Evolutionary conservation across 1,140 invertebrate genomes (phyloP).

Genomic region (Bombyx mandarina): DNA sequence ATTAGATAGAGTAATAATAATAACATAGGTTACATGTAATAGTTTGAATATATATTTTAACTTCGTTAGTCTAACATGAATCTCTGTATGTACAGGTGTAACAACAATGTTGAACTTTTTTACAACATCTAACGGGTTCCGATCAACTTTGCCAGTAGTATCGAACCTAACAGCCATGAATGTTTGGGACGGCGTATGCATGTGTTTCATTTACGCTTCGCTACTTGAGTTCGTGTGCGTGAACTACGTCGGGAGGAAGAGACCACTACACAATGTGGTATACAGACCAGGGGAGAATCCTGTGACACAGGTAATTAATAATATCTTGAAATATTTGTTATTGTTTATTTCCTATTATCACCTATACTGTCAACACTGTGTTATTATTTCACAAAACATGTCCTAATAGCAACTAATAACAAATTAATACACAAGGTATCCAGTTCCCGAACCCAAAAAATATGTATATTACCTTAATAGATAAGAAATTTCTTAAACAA

Average conservation of each 20-base stretch:
- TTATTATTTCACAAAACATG: no score
- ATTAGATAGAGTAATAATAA: no score
- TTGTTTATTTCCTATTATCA: no score
- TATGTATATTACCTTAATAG: no score
- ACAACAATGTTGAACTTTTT: conserved; percentile 98
- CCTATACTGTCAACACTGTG: no score
- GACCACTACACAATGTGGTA: conserved; percentile 89
- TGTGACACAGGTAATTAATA: conserved; percentile 84
- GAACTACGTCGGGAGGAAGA: conserved; percentile 93
- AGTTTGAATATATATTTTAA: conserved; percentile 1
- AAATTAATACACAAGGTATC: no score
- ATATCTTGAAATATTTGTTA: background rate
- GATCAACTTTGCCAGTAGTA: conserved; percentile 91
- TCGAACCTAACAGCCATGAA: conserved; percentile 96
- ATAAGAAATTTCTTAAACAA: no score
- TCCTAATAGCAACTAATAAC: no score
- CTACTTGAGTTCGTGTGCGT: conserved; percentile 94
- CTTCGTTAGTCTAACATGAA: background rate
- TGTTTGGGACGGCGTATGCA: conserved; percentile 95
- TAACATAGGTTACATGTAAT: background rate
- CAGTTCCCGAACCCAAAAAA: no score
- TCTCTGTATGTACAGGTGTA: conserved; percentile 75
- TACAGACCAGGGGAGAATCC: conserved; percentile 91
- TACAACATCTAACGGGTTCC: conserved; percentile 92
- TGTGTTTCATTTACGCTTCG: conserved; percentile 96